Evolutionary conservation across 2,888 invertebrate genomes (phyloP).

Genomic region (Platycnemis pennipes): DNA sequence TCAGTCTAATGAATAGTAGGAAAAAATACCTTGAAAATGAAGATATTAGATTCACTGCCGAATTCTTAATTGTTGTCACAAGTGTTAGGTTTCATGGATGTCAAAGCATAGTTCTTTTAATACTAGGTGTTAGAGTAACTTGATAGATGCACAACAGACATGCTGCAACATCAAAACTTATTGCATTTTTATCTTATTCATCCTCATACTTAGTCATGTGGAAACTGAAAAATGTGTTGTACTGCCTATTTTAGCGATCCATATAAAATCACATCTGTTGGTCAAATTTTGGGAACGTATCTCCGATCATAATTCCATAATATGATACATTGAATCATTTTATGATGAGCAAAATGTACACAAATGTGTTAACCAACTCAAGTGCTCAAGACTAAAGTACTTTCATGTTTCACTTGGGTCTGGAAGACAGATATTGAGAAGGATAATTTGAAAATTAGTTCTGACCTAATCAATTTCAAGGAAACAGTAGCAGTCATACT

Average conservation of each 20-base stretch:
- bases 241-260: not conserved
- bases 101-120: not conserved
- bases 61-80: not conserved
- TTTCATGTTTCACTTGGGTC: constrained; percentile 19
- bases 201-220: not conserved
- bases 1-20: not conserved
- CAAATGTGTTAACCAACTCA: not conserved
- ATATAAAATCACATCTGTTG: not conserved
- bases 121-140: not conserved
- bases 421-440: constrained; percentile 62
- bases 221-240: not conserved
- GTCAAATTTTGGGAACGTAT: not conserved
- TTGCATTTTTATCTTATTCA: not conserved
- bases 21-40: not conserved
- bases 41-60: not conserved
- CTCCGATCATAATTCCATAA: not conserved
- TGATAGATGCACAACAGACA: not conserved
- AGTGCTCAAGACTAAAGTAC: not conserved
- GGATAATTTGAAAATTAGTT: not conserved
- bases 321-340: not conserved
- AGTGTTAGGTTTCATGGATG: not conserved
- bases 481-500: not conserved
- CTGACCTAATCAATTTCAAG: not conserved
- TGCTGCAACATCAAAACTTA: not conserved
- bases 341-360: not conserved